Percentiles rank a stretch among this genome's conserved stretches.
phyloP scores from a whole-genome alignment of 2,888 invertebrate species.

The Lysandra coridon region DNA sequence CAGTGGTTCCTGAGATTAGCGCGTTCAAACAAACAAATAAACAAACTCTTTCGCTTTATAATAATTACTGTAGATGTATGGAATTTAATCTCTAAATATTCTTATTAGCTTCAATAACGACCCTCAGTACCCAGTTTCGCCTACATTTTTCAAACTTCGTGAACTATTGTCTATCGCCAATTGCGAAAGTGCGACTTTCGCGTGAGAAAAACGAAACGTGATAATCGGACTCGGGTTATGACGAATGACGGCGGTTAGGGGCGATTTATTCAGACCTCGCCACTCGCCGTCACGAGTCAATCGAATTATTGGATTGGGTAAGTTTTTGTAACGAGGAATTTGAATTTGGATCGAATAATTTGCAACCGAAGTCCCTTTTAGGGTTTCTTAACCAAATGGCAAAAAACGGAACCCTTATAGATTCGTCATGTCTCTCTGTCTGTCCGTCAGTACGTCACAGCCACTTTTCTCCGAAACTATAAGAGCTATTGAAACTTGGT shows the following conservation, averaged over 20 bases:
- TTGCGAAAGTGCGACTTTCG: slow-evolving; percentile 29
- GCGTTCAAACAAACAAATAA: too few species aligned
- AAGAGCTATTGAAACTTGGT: too few species aligned
- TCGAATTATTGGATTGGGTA: slow-evolving; percentile 32
- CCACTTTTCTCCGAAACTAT: too few species aligned
- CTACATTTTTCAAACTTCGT: not conserved
- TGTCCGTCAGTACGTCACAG: too few species aligned
- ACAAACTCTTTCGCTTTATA: too few species aligned
- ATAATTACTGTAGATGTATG: too few species aligned
- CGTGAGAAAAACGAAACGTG: slow-evolving; percentile 41
- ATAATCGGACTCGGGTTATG: slow-evolving; percentile 36
- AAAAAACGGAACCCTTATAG: too few species aligned
- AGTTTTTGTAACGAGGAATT: not conserved
- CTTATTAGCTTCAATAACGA: too few species aligned
- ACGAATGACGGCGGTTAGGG: slow-evolving; percentile 50
- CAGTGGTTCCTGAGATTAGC: too few species aligned
- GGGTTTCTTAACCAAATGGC: too few species aligned
- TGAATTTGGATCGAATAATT: slow-evolving; percentile 14
- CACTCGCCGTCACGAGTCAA: slow-evolving; percentile 58
- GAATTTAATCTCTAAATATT: too few species aligned
- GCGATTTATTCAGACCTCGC: slow-evolving; percentile 63
- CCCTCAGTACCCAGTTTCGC: not conserved
- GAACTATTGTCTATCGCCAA: not conserved
- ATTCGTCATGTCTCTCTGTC: too few species aligned
- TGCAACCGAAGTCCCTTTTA: not conserved